Conservation (phyloP, 2,797 vertebrate species). For the Cossypha polioptera region DNA sequence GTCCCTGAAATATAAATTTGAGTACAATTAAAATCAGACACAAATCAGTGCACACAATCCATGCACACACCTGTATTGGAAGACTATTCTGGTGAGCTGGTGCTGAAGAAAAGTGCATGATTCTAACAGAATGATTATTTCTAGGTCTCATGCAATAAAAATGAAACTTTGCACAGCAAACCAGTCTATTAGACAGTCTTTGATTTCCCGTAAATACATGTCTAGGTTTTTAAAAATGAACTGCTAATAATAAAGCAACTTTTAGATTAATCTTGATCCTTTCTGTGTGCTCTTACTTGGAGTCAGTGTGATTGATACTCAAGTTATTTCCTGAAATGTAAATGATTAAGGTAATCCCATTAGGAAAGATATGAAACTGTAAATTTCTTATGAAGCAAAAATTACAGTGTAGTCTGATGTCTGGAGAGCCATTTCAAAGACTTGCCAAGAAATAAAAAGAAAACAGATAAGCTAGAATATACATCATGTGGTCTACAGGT, state of each 20-base stretch:
- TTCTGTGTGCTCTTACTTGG: conserved; percentile 26
- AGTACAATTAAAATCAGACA: background rate
- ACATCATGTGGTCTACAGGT: background rate
- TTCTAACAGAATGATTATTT: background rate
- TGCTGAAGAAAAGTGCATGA: background rate
- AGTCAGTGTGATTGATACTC: conserved; percentile 48
- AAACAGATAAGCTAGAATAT: background rate
- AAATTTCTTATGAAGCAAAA: conserved; percentile 71
- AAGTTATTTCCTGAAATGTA: conserved; percentile 63
- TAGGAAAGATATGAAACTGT: conserved; percentile 61
- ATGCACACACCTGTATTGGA: background rate
- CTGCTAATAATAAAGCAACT: conserved; percentile 63
- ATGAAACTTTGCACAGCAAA: conserved; percentile 11
- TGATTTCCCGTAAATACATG: conserved; percentile 53
- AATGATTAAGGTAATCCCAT: conserved; percentile 63
- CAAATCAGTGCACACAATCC: background rate
- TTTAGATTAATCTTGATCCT: conserved; percentile 29
- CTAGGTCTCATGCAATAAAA: conserved; percentile 16
- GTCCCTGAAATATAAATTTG: background rate
- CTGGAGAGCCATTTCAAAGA: background rate
- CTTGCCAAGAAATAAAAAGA: background rate
- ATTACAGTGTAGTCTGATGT: conserved; percentile 27
- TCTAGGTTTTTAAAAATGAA: conserved; percentile 59
- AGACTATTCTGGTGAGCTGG: background rate
- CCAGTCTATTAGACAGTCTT: background rate